Evolutionary conservation across 2,888 invertebrate species (phyloP), one percentile per base, ranked within the genome.

Genomic region (Melanargia galathea): DNA sequence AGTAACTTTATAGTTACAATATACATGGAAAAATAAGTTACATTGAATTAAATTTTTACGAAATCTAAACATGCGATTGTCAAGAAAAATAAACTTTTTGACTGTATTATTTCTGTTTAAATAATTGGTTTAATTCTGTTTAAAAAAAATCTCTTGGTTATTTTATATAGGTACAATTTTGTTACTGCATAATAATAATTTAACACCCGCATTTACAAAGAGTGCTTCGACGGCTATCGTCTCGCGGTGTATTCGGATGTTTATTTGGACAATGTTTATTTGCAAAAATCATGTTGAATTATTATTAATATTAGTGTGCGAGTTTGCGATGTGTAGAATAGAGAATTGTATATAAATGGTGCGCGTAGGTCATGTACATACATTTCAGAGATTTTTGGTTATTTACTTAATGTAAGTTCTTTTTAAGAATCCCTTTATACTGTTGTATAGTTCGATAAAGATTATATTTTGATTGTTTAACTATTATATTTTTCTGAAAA

Each of bases 401-500:
- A 79, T 83, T 72, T 78, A 77, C 73, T 76, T 77, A 78, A 76
- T 75, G 75, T 77, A 76, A 78, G 75, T 76, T 81, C 76, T 81
- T 81, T 81, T 82, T 75, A 80, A 82, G 80, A 69, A 70, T 67
- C 78, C 74, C 76, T 79, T 79, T 81, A 83, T 84, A 86, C 88
- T 90, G 90, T 89, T 90, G 90, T 90, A 89, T 89, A 90, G 86
- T 85, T 89, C 79, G 82, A 85, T 86, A 84, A 87, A 86, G 83
- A 84, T 86, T 86, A 86, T 81, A 87, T 89, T 89, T 88, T 87
- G 83, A 87, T 88, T 88, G 90, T 89, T 87, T 89, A 76, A 77
- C 79, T 81, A 88, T 84, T 89, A 89, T 90, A 90, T 90, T 90
- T 89, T 89, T 80, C 79, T 77, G 83, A 82, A 82, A 84, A 85